These are phyloP conservation scores for Oscarella lobularis DNA, from an alignment of 37 sponge, comb jelly and placozoan species.

Conservation along the genomic window DNA sequence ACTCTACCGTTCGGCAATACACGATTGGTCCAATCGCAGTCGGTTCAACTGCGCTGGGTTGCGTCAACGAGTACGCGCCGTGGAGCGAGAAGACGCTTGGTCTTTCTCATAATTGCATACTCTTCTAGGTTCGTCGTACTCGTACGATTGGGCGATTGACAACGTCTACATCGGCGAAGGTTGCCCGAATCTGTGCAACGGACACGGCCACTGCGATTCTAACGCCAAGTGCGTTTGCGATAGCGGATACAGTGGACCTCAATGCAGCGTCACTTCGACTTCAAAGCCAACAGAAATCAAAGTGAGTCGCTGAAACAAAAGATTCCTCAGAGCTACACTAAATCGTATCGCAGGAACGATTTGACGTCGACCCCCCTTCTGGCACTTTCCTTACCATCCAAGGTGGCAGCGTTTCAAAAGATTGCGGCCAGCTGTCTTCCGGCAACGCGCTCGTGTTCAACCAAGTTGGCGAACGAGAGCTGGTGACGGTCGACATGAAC, in stretches of 20 bases:
- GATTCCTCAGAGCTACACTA: too few relatives aligned
- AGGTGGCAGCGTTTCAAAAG: neutral
- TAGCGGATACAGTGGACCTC: constrained; percentile 5
- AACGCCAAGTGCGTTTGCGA: neutral
- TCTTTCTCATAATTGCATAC: too few relatives aligned
- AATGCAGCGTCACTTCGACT: neutral
- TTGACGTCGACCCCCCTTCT: too few relatives aligned
- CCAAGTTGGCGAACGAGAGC: neutral
- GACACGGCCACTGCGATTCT: neutral
- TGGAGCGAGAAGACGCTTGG: too few relatives aligned
- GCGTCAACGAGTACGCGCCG: too few relatives aligned
- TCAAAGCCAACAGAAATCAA: constrained; percentile 3
- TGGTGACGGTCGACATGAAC: neutral
- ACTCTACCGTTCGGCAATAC: neutral
- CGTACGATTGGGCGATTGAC: constrained; percentile 1
- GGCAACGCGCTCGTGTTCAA: neutral
- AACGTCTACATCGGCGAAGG: constrained; percentile 1
- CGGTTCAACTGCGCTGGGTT: neutral
- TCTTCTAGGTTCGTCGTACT: too few relatives aligned
- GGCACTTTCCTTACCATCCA: too few relatives aligned
- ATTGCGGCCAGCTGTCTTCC: neutral
- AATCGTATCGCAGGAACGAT: neutral
- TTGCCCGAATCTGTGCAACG: neutral
- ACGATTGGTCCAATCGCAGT: neutral
- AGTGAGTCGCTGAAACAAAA: neutral